Percentiles rank a stretch among this genome's conserved stretches.
phyloP scores from a whole-genome alignment of 2,888 invertebrate species.

The Muscina levida region DNA sequence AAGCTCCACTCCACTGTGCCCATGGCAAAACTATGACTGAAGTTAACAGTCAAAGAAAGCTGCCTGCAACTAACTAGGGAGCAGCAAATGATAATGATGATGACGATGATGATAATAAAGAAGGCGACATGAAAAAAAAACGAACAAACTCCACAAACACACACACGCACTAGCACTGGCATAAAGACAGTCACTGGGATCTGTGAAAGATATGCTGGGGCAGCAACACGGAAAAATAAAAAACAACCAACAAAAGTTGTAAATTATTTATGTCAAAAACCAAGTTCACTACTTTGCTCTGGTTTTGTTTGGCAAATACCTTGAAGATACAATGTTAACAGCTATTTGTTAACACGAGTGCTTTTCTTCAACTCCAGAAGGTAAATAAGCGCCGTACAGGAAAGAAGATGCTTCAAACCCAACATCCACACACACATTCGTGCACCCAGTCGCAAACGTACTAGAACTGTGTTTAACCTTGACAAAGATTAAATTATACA shows the following conservation, averaged over 20 bases:
- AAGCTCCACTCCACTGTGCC: too few relatives aligned
- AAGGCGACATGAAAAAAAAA: conserved; percentile 46
- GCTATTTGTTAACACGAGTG: conserved; percentile 39
- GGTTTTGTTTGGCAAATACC: conserved; percentile 46
- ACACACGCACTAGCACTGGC: background rate
- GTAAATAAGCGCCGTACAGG: conserved; percentile 7
- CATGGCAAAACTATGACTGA: too few relatives aligned
- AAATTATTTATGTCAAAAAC: conserved; percentile 55
- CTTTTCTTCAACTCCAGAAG: conserved; percentile 9
- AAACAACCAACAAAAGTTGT: conserved; percentile 38
- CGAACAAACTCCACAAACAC: background rate
- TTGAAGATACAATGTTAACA: conserved; percentile 40
- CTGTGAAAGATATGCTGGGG: background rate
- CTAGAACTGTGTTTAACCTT: conserved; percentile 58
- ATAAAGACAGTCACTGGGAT: conserved; percentile 3
- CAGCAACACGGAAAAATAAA: background rate
- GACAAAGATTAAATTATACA: conserved; percentile 35
- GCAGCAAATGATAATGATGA: conserved; percentile 43
- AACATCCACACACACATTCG: background rate
- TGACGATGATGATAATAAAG: conserved; percentile 39
- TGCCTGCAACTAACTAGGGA: conserved; percentile 31
- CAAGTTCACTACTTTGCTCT: conserved; percentile 54
- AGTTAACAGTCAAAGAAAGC: conserved; percentile 11
- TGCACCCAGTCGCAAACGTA: background rate
- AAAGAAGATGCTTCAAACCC: background rate